phyloP scores from a whole-genome alignment of 2,888 invertebrate species.

The Athripsodes cinereus region DNA sequence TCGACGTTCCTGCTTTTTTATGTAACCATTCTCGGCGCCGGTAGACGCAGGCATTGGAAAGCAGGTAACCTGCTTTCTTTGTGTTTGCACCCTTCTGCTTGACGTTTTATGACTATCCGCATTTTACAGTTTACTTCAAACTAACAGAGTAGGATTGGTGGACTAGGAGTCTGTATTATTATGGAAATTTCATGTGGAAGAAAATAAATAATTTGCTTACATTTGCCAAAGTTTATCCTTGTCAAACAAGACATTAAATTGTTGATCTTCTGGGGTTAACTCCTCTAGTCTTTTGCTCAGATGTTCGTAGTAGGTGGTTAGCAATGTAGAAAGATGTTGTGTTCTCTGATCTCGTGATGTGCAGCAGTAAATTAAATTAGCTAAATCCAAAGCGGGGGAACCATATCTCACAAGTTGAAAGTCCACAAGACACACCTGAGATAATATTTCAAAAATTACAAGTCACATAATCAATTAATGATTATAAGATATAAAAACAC shows the following conservation, averaged over 20 bases:
- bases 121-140: background rate
- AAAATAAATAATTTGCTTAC: slow-evolving; percentile 36
- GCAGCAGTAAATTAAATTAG: slow-evolving; percentile 61
- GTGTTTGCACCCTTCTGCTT: no score
- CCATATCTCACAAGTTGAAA: slow-evolving; percentile 66
- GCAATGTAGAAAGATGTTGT: slow-evolving; percentile 50
- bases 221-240: slow-evolving; percentile 49
- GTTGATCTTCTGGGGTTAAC: slow-evolving; percentile 46
- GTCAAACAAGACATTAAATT: slow-evolving; percentile 39
- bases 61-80: no score
- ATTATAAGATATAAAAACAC: background rate
- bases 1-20: no score
- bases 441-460: background rate
- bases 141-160: background rate
- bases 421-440: slow-evolving; percentile 62
- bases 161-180: no score
- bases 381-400: slow-evolving; percentile 62
- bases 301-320: slow-evolving; percentile 56
- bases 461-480: background rate
- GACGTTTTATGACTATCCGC: no score
- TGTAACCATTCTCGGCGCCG: no score
- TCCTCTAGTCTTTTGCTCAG: slow-evolving; percentile 50
- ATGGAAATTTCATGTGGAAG: no score
- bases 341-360: slow-evolving; percentile 56
- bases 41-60: no score